Percentiles rank a stretch among this genome's conserved stretches.
phyloP scores from a whole-genome alignment of 1,140 invertebrate species.

The Batillaria attramentaria region DNA sequence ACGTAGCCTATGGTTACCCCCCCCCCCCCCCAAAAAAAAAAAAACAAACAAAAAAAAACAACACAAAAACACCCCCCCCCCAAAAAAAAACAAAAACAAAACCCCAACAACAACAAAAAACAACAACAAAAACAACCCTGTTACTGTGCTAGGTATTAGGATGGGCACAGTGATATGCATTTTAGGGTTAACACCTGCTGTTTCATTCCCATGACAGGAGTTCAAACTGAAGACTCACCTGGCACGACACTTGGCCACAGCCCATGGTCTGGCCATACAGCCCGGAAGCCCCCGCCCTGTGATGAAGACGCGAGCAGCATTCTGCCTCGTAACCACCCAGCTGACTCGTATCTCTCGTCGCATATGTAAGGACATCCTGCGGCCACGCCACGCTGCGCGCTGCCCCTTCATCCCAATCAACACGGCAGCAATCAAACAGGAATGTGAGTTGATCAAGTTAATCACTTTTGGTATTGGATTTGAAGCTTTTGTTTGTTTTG shows the following conservation, averaged over 20 bases:
- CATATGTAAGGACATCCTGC: constrained; percentile 86
- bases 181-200: no score
- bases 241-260: constrained; percentile 91
- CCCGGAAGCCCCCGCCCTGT: constrained; percentile 87
- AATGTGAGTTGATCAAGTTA: constrained; percentile 63
- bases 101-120: no score
- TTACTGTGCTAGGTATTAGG: no score
- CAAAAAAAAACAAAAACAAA: no score
- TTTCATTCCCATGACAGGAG: constrained; percentile 80
- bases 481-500: neutral
- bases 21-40: no score
- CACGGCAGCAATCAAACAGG: constrained; percentile 83
- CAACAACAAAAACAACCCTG: no score
- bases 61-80: no score
- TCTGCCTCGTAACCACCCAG: constrained; percentile 91
- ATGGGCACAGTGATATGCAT: no score
- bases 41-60: no score
- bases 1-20: no score
- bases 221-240: constrained; percentile 94
- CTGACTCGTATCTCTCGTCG: constrained; percentile 89
- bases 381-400: constrained; percentile 87
- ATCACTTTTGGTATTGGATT: neutral
- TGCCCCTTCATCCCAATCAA: constrained; percentile 91
- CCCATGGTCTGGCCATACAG: constrained; percentile 83
- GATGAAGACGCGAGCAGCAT: constrained; percentile 96